Conservation (phyloP, 1,140 invertebrate species). For the Stenopsyche tienmushanensis region DNA sequence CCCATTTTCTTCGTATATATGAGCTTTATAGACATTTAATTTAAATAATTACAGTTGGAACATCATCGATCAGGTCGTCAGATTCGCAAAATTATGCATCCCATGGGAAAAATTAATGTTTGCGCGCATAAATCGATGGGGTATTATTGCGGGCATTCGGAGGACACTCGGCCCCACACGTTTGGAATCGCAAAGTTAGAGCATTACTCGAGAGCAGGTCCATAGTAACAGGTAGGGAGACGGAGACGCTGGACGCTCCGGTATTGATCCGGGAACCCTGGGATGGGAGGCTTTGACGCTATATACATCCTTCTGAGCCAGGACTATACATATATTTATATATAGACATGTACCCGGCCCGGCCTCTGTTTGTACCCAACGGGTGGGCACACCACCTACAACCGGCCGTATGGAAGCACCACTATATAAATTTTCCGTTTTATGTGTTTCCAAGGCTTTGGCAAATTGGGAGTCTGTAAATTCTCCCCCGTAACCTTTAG, state of each 20-base stretch:
- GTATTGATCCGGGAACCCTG: slow-evolving; percentile 31
- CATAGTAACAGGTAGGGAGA: slow-evolving; percentile 35
- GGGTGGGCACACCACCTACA: background rate
- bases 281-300: slow-evolving; percentile 21
- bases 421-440: slow-evolving; percentile 27
- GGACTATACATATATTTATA: background rate
- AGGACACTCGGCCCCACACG: slow-evolving; percentile 12
- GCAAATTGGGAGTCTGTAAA: background rate
- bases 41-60: too few relatives aligned
- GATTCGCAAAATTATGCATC: too few relatives aligned
- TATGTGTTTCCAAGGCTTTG: slow-evolving; percentile 17
- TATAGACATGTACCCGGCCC: background rate
- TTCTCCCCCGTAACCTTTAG: background rate
- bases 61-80: too few relatives aligned
- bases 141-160: background rate
- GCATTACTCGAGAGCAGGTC: slow-evolving; percentile 31
- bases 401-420: slow-evolving; percentile 1
- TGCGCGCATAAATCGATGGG: too few relatives aligned
- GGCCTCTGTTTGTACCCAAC: background rate
- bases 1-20: too few relatives aligned
- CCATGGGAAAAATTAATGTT: too few relatives aligned
- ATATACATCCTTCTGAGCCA: slow-evolving; percentile 12
- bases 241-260: slow-evolving; percentile 33
- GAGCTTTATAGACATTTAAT: too few relatives aligned
- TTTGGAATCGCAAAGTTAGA: slow-evolving; percentile 23